Base-by-base conservation (phyloP, 1,140 invertebrate genomes). In the Drosophila persimilis region DNA sequence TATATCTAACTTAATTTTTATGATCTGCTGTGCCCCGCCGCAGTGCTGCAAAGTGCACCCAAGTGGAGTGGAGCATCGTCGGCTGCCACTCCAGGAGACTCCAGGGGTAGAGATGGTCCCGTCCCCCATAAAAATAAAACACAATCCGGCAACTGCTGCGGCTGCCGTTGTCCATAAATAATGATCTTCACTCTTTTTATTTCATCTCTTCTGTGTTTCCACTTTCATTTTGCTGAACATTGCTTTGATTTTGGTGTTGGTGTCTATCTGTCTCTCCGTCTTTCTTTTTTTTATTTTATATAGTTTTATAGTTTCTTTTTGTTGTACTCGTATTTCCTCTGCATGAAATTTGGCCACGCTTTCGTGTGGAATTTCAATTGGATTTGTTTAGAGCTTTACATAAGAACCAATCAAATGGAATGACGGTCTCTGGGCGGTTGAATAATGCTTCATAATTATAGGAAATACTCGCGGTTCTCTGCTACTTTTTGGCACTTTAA, bases 311-410 rank as follows among this genome's bases (percentile, higher is more conserved):
- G 24, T 31, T 31, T 31, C 29, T 7, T 31, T 31, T 31, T 39
- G 11, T 39, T 39, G 57, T 56, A 15, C 15, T 15, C 15, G 15
- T 15, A 54, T 61, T 67, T 59, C 73, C 39, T 39, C 17, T 29
- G 63, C 63, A 51, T 48, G 51, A 50, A 57, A 57, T 76, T 73
- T 76, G 65, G 71, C 61, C 55, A 69, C 73, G 81, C 81, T 85
- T 85, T 85, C 77, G 53, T 77, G 75, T 73, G 55, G 78, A 77
- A 83, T 83, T 81, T 83, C 60, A 81, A 70, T 70, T 69, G 63
- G 45, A 31, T 69, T 70, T 69, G 66, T 50, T 52, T 57, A 65
- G 45, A 64, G 65, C 65, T 69, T 69, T 69, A 69, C 51, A 69
- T 67, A 56, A 69, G 66, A 70, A 70, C 64, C 66, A 70, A 70